phyloP scores from a whole-genome alignment of 2,113 vertebrate species.

The Sinocyclocheilus rhinocerous region DNA sequence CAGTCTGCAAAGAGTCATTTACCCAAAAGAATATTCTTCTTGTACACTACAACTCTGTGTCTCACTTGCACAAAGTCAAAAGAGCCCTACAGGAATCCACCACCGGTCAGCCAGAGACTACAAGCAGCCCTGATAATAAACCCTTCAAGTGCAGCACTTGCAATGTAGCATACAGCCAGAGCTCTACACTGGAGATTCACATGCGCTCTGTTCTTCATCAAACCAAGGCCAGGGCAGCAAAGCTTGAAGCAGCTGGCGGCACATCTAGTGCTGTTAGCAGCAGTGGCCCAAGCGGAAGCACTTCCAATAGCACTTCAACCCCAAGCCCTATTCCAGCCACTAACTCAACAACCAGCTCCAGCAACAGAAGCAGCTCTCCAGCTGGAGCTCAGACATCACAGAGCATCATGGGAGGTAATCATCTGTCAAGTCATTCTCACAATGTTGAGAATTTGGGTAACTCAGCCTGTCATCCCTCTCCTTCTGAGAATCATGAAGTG shows the following conservation, averaged over 20 bases:
- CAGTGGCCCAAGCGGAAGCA: constrained; percentile 70
- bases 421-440: constrained; percentile 72
- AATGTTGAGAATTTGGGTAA: constrained; percentile 77
- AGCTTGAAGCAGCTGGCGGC: constrained; percentile 92
- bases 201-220: constrained; percentile 99
- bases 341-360: constrained; percentile 79
- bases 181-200: constrained; percentile 97
- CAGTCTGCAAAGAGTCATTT: constrained; percentile 98
- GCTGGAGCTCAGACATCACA: constrained; percentile 71
- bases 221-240: constrained; percentile 96
- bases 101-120: constrained; percentile 93
- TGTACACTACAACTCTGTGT: constrained; percentile 98
- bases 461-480: constrained; percentile 76
- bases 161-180: constrained; percentile 98
- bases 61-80: constrained; percentile 97
- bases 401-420: constrained; percentile 78
- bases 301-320: constrained; percentile 82
- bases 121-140: constrained; percentile 97
- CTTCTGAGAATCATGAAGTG: constrained; percentile 88
- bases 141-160: constrained; percentile 99
- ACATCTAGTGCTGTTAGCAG: constrained; percentile 76
- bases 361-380: constrained; percentile 77
- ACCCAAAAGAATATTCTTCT: constrained; percentile 98
- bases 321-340: constrained; percentile 83
- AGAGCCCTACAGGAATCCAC: constrained; percentile 96